Conservation (phyloP, 2,888 invertebrate species). For the Hypomecis atomaria region DNA sequence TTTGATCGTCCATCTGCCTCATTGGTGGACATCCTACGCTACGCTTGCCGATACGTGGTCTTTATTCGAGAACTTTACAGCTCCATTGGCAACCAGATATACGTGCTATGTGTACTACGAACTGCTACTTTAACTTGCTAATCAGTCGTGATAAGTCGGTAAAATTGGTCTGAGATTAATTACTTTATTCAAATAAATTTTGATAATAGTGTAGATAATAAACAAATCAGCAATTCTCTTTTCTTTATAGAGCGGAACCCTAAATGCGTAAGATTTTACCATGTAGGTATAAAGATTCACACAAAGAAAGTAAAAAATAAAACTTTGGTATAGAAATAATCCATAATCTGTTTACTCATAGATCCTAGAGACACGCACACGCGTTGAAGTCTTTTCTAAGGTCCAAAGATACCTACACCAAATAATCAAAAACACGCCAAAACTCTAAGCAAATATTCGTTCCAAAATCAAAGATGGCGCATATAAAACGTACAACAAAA, state of each 20-base stretch:
- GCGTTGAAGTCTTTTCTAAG: slow-evolving; percentile 37
- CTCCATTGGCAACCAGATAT: no score
- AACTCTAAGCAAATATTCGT: slow-evolving; percentile 13
- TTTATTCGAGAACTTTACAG: no score
- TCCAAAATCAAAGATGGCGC: slow-evolving; percentile 51
- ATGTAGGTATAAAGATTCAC: no score
- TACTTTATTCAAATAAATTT: no score
- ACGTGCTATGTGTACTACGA: no score
- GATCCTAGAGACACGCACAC: slow-evolving; percentile 7
- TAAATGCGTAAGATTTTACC: not conserved
- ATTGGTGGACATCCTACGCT: no score
- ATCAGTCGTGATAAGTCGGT: no score
- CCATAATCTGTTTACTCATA: not conserved
- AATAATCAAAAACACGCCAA: slow-evolving; percentile 14
- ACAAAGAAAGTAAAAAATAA: not conserved
- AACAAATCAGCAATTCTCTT: not conserved
- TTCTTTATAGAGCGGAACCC: not conserved
- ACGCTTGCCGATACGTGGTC: no score
- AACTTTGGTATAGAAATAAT: not conserved
- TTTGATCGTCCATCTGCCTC: no score
- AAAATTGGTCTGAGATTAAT: no score
- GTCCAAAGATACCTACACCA: slow-evolving; percentile 9
- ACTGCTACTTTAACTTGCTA: no score
- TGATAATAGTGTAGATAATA: no score
- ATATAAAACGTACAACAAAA: slow-evolving; percentile 50